These are phyloP conservation scores for Hofmannophila pseudospretella DNA, from an alignment of 2,888 invertebrate genomes.

Conservation along the genomic window DNA sequence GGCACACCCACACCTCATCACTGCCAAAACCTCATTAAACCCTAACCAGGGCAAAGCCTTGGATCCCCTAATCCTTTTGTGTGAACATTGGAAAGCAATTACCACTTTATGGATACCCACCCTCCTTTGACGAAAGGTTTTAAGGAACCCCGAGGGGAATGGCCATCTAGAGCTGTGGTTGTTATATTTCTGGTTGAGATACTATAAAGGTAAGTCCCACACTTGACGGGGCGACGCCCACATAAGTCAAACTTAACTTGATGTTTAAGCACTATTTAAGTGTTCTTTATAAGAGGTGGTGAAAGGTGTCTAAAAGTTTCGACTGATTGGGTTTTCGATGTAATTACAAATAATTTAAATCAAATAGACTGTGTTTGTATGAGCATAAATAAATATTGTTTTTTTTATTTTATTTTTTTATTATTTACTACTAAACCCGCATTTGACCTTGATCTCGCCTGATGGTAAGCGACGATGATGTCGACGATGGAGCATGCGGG, in stretches of 20 bases:
- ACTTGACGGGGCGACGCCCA: conserved; percentile 27
- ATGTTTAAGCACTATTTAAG: conserved; percentile 41
- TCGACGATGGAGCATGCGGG: too few relatives aligned
- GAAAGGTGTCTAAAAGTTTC: not conserved
- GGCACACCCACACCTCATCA: conserved; percentile 24
- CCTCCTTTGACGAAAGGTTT: too few relatives aligned
- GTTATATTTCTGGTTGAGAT: not conserved
- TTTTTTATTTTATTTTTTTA: too few relatives aligned
- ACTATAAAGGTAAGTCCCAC: conserved; percentile 35
- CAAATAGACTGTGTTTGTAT: too few relatives aligned
- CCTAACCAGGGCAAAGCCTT: conserved; percentile 23
- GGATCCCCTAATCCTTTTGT: conserved; percentile 27
- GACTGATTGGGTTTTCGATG: too few relatives aligned
- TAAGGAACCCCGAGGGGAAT: too few relatives aligned
- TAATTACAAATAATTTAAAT: too few relatives aligned
- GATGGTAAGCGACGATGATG: too few relatives aligned
- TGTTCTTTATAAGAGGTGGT: conserved; percentile 32
- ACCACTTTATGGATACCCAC: conserved; percentile 16
- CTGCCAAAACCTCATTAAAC: conserved; percentile 23
- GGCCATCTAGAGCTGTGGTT: too few relatives aligned
- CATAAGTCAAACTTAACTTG: conserved; percentile 31
- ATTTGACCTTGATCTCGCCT: too few relatives aligned
- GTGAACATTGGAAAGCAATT: conserved; percentile 57
- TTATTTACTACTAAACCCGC: too few relatives aligned
- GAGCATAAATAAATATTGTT: too few relatives aligned